Conservation (phyloP, 2,888 invertebrate species). For the Netelia virgata region DNA sequence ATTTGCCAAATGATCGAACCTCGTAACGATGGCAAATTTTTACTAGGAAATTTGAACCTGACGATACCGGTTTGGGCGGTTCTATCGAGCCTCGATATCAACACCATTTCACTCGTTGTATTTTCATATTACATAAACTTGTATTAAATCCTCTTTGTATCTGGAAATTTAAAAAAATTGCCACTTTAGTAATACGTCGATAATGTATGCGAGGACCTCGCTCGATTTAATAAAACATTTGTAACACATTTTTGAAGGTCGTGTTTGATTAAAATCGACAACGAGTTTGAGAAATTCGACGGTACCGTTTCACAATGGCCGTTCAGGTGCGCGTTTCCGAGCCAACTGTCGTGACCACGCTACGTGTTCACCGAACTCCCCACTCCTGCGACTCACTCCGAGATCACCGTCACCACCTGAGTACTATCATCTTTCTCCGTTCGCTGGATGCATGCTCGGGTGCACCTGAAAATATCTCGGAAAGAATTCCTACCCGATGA, state of each 20-base stretch:
- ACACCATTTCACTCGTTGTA: neutral
- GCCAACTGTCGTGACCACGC: conserved; percentile 78
- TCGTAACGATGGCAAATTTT: neutral
- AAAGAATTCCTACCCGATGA: neutral
- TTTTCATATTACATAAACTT: neutral
- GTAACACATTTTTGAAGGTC: neutral
- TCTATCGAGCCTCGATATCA: neutral
- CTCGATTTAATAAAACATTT: neutral
- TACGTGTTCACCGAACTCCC: conserved; percentile 71
- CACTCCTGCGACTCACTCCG: conserved; percentile 29
- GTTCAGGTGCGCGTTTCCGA: conserved; percentile 77
- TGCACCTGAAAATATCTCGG: neutral
- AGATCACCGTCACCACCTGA: conserved; percentile 2
- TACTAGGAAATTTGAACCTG: neutral
- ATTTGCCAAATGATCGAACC: neutral
- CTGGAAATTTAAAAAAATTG: neutral
- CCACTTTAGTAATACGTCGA: neutral
- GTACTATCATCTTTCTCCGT: neutral
- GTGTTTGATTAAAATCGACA: neutral
- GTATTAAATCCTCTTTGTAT: neutral
- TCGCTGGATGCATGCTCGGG: conserved; percentile 9
- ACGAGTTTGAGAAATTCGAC: conserved; percentile 16
- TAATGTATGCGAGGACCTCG: neutral
- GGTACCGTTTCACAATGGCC: conserved; percentile 57
- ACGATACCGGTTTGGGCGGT: conserved; percentile 1